Percentiles rank a stretch among this genome's conserved stretches.
Conservation (phyloP, 2,888 invertebrate species). For the Fragum sueziense region DNA sequence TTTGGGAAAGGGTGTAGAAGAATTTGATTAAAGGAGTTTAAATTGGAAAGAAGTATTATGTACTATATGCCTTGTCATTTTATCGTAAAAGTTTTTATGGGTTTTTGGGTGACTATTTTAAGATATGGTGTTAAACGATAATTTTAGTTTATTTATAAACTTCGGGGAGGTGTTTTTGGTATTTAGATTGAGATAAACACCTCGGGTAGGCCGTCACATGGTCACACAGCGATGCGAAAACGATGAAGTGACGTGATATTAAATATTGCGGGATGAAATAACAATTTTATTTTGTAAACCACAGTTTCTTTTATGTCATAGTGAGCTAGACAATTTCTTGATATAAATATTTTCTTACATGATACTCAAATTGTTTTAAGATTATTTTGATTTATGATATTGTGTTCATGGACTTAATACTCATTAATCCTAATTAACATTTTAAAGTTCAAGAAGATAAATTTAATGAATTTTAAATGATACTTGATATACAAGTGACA, state of each 20-base stretch:
- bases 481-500: too few relatives aligned
- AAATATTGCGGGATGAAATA: constrained; percentile 5
- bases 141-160: constrained; percentile 38
- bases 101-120: constrained; percentile 43
- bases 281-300: neutral
- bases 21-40: too few relatives aligned
- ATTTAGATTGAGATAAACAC: neutral
- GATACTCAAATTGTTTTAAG: too few relatives aligned
- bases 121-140: constrained; percentile 37
- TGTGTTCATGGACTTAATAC: too few relatives aligned
- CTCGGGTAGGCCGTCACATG: constrained; percentile 1
- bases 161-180: constrained; percentile 15
- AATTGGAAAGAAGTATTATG: neutral
- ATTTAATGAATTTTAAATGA: too few relatives aligned
- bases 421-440: too few relatives aligned
- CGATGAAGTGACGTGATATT: constrained; percentile 6
- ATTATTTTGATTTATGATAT: too few relatives aligned
- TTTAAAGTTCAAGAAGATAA: too few relatives aligned
- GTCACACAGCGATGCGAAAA: constrained; percentile 14
- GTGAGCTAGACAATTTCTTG: too few relatives aligned
- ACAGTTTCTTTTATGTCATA: too few relatives aligned
- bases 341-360: too few relatives aligned
- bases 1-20: neutral
- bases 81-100: constrained; percentile 5
- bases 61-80: neutral